Conservation (phyloP, 1,140 invertebrate species). For the Medauroidea extradentata region DNA sequence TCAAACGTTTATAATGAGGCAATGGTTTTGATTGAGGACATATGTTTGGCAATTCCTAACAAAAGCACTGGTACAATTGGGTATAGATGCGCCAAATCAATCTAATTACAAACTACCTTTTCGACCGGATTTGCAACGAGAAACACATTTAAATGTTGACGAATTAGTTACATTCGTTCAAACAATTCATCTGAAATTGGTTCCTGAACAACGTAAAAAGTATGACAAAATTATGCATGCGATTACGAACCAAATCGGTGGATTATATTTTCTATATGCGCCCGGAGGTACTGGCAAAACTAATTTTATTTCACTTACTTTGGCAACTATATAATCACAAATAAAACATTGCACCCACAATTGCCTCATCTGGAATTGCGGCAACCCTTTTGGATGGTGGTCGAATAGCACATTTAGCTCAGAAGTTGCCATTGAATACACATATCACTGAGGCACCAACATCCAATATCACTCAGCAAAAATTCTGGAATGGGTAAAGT, state of each 20-base stretch:
- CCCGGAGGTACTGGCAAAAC: constrained; percentile 44
- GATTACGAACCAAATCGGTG: constrained; percentile 32
- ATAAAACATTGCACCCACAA: constrained; percentile 14
- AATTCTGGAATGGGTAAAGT: no score
- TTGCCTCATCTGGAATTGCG: no score
- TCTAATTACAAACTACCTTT: constrained; percentile 7
- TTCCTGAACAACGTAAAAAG: constrained; percentile 15
- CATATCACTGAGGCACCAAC: no score
- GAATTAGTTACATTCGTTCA: no score
- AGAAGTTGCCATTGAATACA: no score
- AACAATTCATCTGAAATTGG: constrained; percentile 16
- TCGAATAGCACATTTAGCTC: not conserved
- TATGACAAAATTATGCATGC: constrained; percentile 40
- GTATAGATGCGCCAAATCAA: constrained; percentile 23
- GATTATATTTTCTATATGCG: constrained; percentile 44
- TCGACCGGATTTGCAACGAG: no score
- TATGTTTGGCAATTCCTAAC: constrained; percentile 19
- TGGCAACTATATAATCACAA: constrained; percentile 34
- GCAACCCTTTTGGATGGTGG: not conserved
- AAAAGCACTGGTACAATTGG: constrained; percentile 20
- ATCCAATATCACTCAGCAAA: no score
- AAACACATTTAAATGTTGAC: no score
- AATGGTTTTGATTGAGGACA: constrained; percentile 24
- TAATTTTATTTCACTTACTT: constrained; percentile 40
- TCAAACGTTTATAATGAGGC: constrained; percentile 20